phyloP scores from a whole-genome alignment of 1,140 invertebrate genomes.

The Spodoptera frugiperda region DNA sequence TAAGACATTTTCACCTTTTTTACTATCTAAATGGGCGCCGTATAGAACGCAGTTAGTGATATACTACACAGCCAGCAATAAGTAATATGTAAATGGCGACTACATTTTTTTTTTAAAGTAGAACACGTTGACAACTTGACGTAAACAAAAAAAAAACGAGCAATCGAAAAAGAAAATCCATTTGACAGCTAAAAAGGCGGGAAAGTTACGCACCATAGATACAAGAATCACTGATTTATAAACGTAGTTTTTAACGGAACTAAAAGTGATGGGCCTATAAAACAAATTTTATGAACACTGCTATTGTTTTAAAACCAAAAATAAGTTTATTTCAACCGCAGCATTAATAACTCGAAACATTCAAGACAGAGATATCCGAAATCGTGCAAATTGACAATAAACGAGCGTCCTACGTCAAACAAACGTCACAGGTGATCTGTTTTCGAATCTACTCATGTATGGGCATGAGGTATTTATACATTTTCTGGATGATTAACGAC shows the following conservation, averaged over 20 bases:
- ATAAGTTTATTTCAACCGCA: too few species aligned
- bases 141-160: slow-evolving; percentile 8
- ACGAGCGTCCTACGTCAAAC: background rate
- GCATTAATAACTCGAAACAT: background rate
- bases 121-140: slow-evolving; percentile 24
- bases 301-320: too few species aligned
- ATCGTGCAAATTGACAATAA: slow-evolving; percentile 11
- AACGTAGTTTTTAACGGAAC: background rate
- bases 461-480: slow-evolving; percentile 46
- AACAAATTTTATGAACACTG: too few species aligned
- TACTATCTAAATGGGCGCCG: slow-evolving; percentile 48
- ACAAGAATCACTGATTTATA: background rate
- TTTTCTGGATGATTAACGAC: slow-evolving; percentile 35
- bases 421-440: slow-evolving; percentile 27
- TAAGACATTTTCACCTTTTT: slow-evolving; percentile 37
- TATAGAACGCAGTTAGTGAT: slow-evolving; percentile 20
- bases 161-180: slow-evolving; percentile 33
- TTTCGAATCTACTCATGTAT: slow-evolving; percentile 34
- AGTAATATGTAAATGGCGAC: slow-evolving; percentile 37
- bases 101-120: slow-evolving; percentile 38
- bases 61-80: slow-evolving; percentile 35
- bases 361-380: background rate
- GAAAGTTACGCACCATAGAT: slow-evolving; percentile 9
- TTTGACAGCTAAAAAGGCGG: slow-evolving; percentile 21
- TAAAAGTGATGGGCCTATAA: too few species aligned